Percentiles rank a stretch among this genome's conserved stretches.
Conservation (phyloP, 2,113 vertebrate genomes). For the Brachyistius frenatus region DNA sequence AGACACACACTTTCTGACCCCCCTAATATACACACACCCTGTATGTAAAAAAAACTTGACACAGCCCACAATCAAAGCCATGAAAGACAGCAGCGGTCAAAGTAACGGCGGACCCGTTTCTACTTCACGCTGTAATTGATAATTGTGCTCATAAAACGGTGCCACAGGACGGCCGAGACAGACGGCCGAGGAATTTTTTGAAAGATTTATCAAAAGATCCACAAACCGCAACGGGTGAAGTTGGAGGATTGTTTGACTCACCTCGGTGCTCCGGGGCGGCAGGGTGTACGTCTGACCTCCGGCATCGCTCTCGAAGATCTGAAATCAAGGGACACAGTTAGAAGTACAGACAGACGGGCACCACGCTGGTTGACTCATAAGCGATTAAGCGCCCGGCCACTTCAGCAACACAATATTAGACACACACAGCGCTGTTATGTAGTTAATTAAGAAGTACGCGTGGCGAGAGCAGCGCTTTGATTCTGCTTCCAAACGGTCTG, state of each 20-base stretch:
- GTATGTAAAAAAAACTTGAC: conserved; percentile 43
- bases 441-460: conserved; percentile 78
- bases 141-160: conserved; percentile 23
- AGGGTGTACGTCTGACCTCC: conserved; percentile 79
- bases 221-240: conserved; percentile 3
- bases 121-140: conserved; percentile 38
- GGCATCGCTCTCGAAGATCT: conserved; percentile 90
- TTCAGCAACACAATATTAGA: conserved; percentile 60
- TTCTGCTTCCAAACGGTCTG: conserved; percentile 59
- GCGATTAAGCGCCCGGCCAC: conserved; percentile 48
- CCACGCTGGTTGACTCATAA: conserved; percentile 57
- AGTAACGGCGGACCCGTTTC: conserved; percentile 11
- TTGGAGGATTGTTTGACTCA: conserved; percentile 52
- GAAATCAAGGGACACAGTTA: conserved; percentile 62
- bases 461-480: conserved; percentile 67
- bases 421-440: conserved; percentile 59
- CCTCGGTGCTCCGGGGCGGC: conserved; percentile 80
- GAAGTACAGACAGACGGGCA: conserved; percentile 53
- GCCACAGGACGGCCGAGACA: conserved; percentile 31
- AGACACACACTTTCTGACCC: conserved; percentile 10
- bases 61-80: conserved; percentile 41
- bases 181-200: conserved; percentile 53
- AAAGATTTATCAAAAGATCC: conserved; percentile 47
- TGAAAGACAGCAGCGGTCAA: conserved; percentile 49
- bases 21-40: not conserved